Base-by-base conservation (phyloP, 2,888 invertebrate genomes). In the Drosophila histrio region DNA sequence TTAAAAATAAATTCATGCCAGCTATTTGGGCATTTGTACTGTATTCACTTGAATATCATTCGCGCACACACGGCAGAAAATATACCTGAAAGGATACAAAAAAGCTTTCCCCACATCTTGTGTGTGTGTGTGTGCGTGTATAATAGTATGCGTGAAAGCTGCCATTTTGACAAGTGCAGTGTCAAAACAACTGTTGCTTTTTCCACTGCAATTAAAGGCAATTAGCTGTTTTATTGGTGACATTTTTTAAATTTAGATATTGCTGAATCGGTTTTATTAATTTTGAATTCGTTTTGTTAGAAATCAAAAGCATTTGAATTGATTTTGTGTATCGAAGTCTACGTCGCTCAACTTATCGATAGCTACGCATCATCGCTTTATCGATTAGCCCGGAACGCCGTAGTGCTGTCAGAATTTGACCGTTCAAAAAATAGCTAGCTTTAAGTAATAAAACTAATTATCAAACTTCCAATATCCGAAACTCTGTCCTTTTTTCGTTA, bases 151-250 rank as follows among this genome's bases (percentile, higher is more conserved):
- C 38, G 67, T 63, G 30, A 75, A 75, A 75, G 74, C 74, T 75
- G 13, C 0, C 3, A n/a, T 3, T 63, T 54, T 60, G 63, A 60
- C 77, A 77, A 54, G 6, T 72, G 63, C 54, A 49, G 24, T 62
- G 61, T 57, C 52, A 65, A 73, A 76, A 77, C 75, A 75, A 75
- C 77, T 77, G 77, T 75, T 75, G 77, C 77, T 50, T 64, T 64
- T 36, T 1, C 19, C 19, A 19, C 13, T 22, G 11, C 22, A 22
- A 34, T 47, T 19, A 7, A 24, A 8, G 3, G n/a, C 3, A 36
- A 22, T 19, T 13, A 30, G 1, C 2, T 8, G 1, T 13, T 21
- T 8, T n/a, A n/a, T 3, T 3, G 1, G 7, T 13, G 1, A 32
- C 9, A 15, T 1, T 32, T 1, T 3, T 34, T 2, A 3, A n/a